Evolutionary conservation across 2,113 vertebrate species (phyloP).

Genomic region (Pogona vitticeps): DNA sequence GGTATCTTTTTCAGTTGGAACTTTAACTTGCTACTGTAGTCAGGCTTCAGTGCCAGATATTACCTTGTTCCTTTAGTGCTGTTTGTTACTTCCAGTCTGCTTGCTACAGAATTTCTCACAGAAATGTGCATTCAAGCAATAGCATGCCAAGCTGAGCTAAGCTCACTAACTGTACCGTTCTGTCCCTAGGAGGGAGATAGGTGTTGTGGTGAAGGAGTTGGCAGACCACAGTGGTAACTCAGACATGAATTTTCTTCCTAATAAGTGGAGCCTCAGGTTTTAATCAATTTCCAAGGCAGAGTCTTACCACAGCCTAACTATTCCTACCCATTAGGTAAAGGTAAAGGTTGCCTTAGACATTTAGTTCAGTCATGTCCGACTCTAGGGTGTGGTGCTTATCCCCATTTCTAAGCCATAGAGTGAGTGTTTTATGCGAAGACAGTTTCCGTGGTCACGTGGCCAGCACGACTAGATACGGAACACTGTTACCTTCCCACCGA

Average conservation of each 20-base stretch:
- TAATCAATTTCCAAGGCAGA: constrained; percentile 5
- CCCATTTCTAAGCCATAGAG: no score
- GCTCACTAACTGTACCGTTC: background rate
- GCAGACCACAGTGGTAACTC: background rate
- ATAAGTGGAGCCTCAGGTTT: background rate
- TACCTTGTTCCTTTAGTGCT: background rate
- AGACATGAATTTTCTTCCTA: background rate
- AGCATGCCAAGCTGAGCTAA: background rate
- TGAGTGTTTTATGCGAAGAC: no score
- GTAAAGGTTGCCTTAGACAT: no score
- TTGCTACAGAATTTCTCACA: background rate
- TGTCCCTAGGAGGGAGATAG: background rate
- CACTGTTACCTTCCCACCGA: no score
- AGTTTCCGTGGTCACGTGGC: no score
- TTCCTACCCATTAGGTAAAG: background rate
- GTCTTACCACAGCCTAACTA: background rate
- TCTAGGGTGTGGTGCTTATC: no score
- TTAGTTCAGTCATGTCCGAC: no score
- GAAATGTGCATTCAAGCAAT: background rate
- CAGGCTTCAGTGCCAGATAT: constrained; percentile 9
- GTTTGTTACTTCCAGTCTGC: constrained; percentile 13
- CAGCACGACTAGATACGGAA: background rate
- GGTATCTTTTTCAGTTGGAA: constrained; percentile 14
- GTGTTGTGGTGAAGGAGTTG: background rate
- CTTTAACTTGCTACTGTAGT: constrained; percentile 10